phyloP scores from a whole-genome alignment of 2,113 vertebrate genomes.

The Lampris megalopsis region DNA sequence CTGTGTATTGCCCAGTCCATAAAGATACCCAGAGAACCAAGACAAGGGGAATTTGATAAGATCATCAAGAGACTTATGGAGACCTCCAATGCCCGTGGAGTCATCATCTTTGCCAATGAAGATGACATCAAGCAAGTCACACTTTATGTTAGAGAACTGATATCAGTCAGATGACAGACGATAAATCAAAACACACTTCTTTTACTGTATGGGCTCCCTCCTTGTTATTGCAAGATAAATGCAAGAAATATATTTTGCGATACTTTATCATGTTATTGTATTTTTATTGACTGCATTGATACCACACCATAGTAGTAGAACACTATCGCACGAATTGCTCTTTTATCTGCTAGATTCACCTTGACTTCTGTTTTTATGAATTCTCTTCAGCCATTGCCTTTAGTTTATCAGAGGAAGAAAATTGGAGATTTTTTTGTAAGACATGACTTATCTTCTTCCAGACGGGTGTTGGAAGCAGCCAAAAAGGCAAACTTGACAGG shows the following conservation, averaged over 20 bases:
- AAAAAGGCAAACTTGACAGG: constrained; percentile 88
- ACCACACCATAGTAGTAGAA: too few relatives aligned
- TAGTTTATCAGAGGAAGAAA: not conserved
- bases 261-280: too few relatives aligned
- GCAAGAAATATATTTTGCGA: too few relatives aligned
- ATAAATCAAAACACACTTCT: not conserved
- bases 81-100: constrained; percentile 90
- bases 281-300: too few relatives aligned
- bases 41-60: constrained; percentile 91
- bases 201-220: too few relatives aligned
- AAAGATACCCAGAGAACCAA: constrained; percentile 94
- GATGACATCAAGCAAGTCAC: constrained; percentile 92
- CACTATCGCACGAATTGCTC: too few relatives aligned
- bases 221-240: too few relatives aligned
- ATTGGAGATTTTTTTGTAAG: not conserved
- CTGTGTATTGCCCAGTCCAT: constrained; percentile 94
- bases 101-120: constrained; percentile 96
- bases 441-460: constrained; percentile 51
- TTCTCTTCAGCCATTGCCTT: too few relatives aligned
- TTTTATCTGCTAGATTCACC: too few relatives aligned
- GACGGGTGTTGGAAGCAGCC: constrained; percentile 86
- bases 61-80: constrained; percentile 94
- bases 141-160: not conserved
- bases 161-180: not conserved
- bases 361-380: too few relatives aligned